Evolutionary conservation across 1,140 invertebrate species (phyloP).

Genomic region (Macrobrachium rosenbergii): DNA sequence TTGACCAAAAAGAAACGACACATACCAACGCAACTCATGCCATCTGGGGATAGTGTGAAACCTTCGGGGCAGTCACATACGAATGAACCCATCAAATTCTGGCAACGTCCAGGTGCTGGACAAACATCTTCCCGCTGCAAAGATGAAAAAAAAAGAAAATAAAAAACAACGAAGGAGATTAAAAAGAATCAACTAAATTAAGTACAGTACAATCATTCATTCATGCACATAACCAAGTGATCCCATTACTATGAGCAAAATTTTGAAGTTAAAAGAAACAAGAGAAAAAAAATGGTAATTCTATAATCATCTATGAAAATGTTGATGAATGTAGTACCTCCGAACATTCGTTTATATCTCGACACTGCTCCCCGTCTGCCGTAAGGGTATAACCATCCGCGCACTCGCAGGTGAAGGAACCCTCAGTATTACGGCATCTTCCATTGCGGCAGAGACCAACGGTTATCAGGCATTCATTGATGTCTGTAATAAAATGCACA

Average conservation of each 20-base stretch:
- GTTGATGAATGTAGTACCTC: constrained; percentile 71
- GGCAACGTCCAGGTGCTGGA: constrained; percentile 77
- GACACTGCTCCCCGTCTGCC: constrained; percentile 79
- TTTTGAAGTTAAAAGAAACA: constrained; percentile 5
- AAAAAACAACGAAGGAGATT: background rate
- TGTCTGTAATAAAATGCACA: constrained; percentile 74
- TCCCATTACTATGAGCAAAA: background rate
- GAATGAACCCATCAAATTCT: constrained; percentile 80
- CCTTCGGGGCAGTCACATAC: constrained; percentile 79
- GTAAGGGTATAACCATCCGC: constrained; percentile 82
- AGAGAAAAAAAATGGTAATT: background rate
- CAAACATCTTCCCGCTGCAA: constrained; percentile 75
- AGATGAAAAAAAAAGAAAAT: background rate
- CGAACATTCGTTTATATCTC: constrained; percentile 79
- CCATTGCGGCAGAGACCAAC: constrained; percentile 86
- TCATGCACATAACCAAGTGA: too few species aligned
- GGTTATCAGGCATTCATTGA: constrained; percentile 87
- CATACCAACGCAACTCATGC: constrained; percentile 77
- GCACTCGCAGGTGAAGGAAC: constrained; percentile 88
- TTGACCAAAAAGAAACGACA: background rate
- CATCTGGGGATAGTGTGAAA: constrained; percentile 76
- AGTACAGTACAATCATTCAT: background rate
- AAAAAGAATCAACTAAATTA: background rate
- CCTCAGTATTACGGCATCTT: constrained; percentile 83
- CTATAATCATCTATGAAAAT: background rate